Evolutionary conservation across 2,888 invertebrate genomes (phyloP), one percentile per base, ranked within the genome.

Genomic region (Griposia aprilina): DNA sequence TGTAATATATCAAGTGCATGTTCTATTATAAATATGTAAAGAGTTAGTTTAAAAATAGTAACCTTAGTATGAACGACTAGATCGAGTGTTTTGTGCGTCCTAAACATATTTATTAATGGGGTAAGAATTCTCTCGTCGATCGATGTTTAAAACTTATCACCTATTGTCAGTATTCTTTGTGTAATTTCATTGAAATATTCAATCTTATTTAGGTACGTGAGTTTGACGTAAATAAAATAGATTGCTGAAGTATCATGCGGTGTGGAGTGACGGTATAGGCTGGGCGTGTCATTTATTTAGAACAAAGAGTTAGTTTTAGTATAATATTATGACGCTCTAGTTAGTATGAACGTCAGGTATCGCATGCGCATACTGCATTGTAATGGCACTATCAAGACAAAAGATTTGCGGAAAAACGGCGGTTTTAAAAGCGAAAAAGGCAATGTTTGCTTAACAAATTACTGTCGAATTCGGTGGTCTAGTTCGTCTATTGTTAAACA

Each of bases 251-350:
- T 30, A 8, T 1, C 26, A 26, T 36, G 59, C 45, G 80, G 23
- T 23, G 55, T 69, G 55, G 17, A 15, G 41, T 71, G 57, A 62
- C 45, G 45, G 23, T 55, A 74, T 13, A 11, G 41, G 30, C 52
- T 72, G 57, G 45, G 45, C 50, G n/a, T 74, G n/a, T 63, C 62
- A 66, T 76, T 65, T 86, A 83, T 79, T 72, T 69, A 73, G 75
- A 84, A 85, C 84, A 85, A 87, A 87, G 84, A 67, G 26, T 69
- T 87, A 55, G 26, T 66, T 85, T 79, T 70, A 36, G 36, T 76
- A 30, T 55, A 70, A 23, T 69, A 80, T 68, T 57, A 50, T 68
- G 59, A 69, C 48, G 74, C 65, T 77, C 60, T 60, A 73, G 15
- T 87, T 76, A 62, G 36, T 75, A 75, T 71, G 69, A 41, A n/a